Base-by-base conservation (phyloP, 2,888 invertebrate species). In the Axea sp. region DNA sequence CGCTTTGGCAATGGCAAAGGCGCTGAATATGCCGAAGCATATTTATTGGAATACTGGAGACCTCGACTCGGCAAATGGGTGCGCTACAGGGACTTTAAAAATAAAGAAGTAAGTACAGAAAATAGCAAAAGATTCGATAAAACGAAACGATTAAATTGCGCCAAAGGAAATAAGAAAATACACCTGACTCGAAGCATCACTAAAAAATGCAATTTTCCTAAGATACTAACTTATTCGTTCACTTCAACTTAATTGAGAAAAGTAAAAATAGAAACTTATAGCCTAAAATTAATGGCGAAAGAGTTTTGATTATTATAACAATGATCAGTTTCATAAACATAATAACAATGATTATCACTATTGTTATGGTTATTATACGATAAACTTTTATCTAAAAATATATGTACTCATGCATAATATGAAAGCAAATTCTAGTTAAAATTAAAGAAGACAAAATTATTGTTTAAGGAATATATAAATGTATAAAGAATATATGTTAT, bases 1-100 rank as follows among this genome's bases (percentile, higher is more conserved):
- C 89, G 93, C 55, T 93, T 92, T 83, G 93, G 92, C 30, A 92
- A 92, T 81, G 93, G 93, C 28, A 89, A 91, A 80, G 93, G 93
- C 6, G 90, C 90, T 78, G 93, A 93, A 84, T 93, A 88, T 84
- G 90, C 92, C 17, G 91, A 92, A 81, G 88, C 89, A 45, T 93
- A 92, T 85, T 87, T 91, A 68, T 85, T 93, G 75, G 92, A 92
- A 80, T 92, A 92, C 81, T 91, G 90, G 90, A 84, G 92, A 75
- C 90, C 91, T n/a, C 88, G 89, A 33, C 86, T 91, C 45, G 89
- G 89, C 67, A 90, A 90, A 82, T 92, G 92, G 91, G 88, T 90
- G 47, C 89, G 91, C 39, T 93, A 92, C 86, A 88, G 90, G 74
- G 90, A 92, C 85, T 87, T 89, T 81, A 89, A 89, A 77, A 91